Evolutionary conservation across 1,140 invertebrate genomes (phyloP).

Genomic region (Pseudomyrmex dendroicus): DNA sequence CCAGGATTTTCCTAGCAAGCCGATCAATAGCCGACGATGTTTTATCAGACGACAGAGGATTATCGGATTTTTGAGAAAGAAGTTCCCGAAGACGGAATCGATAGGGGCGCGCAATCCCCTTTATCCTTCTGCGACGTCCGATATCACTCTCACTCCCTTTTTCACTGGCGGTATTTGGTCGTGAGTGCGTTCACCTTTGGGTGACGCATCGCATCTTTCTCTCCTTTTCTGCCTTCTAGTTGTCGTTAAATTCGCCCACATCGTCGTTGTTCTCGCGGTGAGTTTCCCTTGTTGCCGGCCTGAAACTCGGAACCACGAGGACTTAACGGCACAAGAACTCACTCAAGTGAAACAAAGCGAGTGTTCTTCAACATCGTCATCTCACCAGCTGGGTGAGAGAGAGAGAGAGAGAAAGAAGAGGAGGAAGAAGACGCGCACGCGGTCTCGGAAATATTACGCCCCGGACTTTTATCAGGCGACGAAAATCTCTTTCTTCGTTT

Average conservation of each 20-base stretch:
- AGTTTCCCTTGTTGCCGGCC: slow-evolving; percentile 1
- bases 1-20: slow-evolving; percentile 13
- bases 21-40: slow-evolving; percentile 27
- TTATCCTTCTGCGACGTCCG: slow-evolving; percentile 46
- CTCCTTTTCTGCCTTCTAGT: background rate
- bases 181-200: slow-evolving; percentile 67
- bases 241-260: slow-evolving; percentile 6
- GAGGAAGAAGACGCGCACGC: background rate
- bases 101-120: slow-evolving; percentile 54
- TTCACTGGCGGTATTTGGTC: slow-evolving; percentile 35
- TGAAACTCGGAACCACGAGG: slow-evolving; percentile 59
- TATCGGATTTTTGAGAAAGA: slow-evolving; percentile 52
- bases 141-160: slow-evolving; percentile 24
- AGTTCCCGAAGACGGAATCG: slow-evolving; percentile 53
- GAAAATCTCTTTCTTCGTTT: slow-evolving; percentile 23
- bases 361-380: slow-evolving; percentile 58
- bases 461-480: slow-evolving; percentile 31
- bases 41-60: slow-evolving; percentile 42
- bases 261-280: background rate
- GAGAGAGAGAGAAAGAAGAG: no score
- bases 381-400: no score
- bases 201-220: slow-evolving; percentile 19
- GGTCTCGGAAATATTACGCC: slow-evolving; percentile 35
- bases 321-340: slow-evolving; percentile 64
- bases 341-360: slow-evolving; percentile 71